Base-by-base conservation (phyloP, 2,113 vertebrate species). In the Coturnix japonica region DNA sequence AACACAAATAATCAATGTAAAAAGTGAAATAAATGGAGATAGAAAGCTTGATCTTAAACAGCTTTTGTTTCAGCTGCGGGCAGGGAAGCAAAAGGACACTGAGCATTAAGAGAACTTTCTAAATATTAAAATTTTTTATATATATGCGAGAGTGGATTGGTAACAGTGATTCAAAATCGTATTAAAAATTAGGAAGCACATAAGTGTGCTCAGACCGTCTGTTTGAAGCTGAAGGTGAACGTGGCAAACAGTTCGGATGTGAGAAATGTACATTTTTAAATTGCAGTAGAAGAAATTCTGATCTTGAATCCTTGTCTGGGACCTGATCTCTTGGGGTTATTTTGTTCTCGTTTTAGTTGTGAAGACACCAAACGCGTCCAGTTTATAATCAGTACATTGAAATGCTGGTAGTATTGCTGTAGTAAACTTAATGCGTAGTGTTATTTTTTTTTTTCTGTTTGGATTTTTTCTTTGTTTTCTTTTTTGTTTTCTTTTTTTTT, bases 351-450 rank as follows among this genome's bases (percentile, higher is more conserved):
- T 97, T 97, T 97, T 97, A 97, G 97, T 97, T 98, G 98, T 98
- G 97, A 94, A 97, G 96, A 96, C 97, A 98, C 98, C 97, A 98
- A 98, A 98, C 97, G 96, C 98, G 95, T 98, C 98, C 98, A 97
- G 96, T 98, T 98, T 97, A 96, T 98, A 97, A 97, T 98, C 97
- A 97, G 83, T 97, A 97, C 97, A 95, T 98, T 98, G 97, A 98
- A 98, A 98, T 98, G 97, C 98, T 98, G 98, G 96, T 98, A 97
- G 98, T 98, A 98, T 98, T 98, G 98, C 98, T 98, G 96, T 98
- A 98, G 98, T 97, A 97, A 95, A 97, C 63, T 96, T 96, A 97
- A 96, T 96, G 76, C 96, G 83, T 97, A 97, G 94, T 95, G 84
- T 96, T 97, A 93, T 83, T 96, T 94, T 96, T 96, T 94, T 96